Evolutionary conservation across 1,140 invertebrate genomes (phyloP).

Genomic region (Scylla paramamosain): DNA sequence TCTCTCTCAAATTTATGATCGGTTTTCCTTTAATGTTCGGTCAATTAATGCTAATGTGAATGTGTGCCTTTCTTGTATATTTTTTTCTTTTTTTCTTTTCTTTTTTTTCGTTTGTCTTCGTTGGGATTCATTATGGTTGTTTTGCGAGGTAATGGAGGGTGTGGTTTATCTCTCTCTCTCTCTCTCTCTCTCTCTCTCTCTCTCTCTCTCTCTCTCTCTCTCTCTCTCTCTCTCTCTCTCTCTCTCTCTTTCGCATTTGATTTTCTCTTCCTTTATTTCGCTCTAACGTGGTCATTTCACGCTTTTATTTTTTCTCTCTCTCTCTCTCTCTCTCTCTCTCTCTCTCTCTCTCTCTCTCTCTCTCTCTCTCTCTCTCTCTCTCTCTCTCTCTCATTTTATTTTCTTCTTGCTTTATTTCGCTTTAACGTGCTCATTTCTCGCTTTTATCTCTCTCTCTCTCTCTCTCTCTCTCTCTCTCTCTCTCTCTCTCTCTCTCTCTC

Average conservation of each 20-base stretch:
- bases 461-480: background rate
- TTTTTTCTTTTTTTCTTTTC: constrained; percentile 25
- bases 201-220: background rate
- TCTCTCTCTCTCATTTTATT: too few relatives aligned
- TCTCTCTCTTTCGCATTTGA: background rate
- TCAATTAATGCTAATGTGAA: background rate
- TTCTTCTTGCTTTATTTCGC: too few relatives aligned
- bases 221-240: too few relatives aligned
- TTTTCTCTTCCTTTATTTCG: background rate
- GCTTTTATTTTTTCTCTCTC: background rate
- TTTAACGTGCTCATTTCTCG: too few relatives aligned
- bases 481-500: too few relatives aligned
- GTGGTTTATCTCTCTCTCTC: constrained; percentile 2
- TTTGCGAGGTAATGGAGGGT: background rate
- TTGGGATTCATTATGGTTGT: background rate
- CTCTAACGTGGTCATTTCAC: background rate
- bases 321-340: too few relatives aligned
- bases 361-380: too few relatives aligned
- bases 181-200: background rate
- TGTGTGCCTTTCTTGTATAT: background rate
- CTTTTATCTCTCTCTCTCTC: background rate
- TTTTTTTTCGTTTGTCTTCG: background rate
- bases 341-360: too few relatives aligned
- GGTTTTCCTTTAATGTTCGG: background rate
- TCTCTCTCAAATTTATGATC: background rate